Evolutionary conservation across 37 sponge, comb jelly and placozoan species (phyloP), one percentile per base, ranked within the genome.

Genomic region (Aphrocallistes beatrix): DNA sequence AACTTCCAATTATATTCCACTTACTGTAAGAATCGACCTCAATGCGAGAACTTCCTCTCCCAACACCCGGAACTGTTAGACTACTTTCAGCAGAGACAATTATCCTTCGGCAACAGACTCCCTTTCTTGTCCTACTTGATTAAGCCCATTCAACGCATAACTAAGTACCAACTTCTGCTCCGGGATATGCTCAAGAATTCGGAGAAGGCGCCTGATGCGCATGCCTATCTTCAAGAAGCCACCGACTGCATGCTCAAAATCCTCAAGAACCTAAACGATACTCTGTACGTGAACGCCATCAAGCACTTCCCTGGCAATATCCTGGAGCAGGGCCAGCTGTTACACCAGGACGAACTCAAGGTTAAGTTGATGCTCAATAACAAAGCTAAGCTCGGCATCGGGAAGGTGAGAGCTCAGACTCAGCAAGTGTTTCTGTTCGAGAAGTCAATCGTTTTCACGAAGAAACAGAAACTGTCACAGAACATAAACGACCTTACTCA

Each of bases 31-130:
- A 60, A 60, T 28, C 10, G 75, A 13, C 75, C 75, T 6, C 75
- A 60, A 60, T 60, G 75, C n/a, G 75, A 60, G 34, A 60, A 60
- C 75, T 60, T 60, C 75, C 75, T 60, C 21, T 60, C 75, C 8
- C 75, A 60, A 60, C 75, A 60, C 34, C 75, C 75, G n/a, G 75
- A 60, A 60, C n/a, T 60, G 34, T 30, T 60, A 60, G 75, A 60
- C 75, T 60, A 60, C n/a, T 60, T 60, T 28, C 75, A 60, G 75
- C 10, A 60, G 75, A 60, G n/a, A 30, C 75, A 60, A 13, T 30
- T 60, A 60, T 60, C 75, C 34, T 60, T 60, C 75, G n/a, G n/a
- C n/a, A 60, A 60, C 75, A 60, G 34, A 60, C 34, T 60, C 8
- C 75, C 75, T 19, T 60, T 60, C 34, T 13, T 60, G n/a, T 60